A percentile compares a stretch with the other conserved stretches of the same genome.
Evolutionary conservation across 23 tunicate species (phyloP).

Genomic region (Phallusia fumigata): DNA sequence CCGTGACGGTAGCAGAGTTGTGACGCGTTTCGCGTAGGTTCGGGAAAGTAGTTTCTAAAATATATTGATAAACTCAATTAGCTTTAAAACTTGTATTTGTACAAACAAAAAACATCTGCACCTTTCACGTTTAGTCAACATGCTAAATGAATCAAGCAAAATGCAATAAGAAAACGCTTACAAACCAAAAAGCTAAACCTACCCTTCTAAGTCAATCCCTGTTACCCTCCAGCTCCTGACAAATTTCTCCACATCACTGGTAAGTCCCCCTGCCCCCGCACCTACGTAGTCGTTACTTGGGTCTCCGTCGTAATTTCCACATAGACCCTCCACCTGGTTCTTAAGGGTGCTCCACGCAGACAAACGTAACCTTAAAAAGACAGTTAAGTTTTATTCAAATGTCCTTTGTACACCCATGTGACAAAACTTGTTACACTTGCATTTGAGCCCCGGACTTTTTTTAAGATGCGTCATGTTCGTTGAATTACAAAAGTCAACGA

Average conservation of each 20-base stretch:
- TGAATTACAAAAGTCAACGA: too few relatives aligned
- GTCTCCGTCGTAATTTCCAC: conserved; percentile 78
- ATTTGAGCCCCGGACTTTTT: too few relatives aligned
- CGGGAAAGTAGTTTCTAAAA: conserved; percentile 34
- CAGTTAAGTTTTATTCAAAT: too few relatives aligned
- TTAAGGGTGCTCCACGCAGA: conserved; percentile 41
- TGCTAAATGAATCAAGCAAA: too few relatives aligned
- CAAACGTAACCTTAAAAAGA: conserved; percentile 39
- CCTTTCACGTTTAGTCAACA: not conserved
- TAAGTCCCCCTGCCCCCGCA: conserved; percentile 47
- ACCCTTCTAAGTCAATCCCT: conserved; percentile 50
- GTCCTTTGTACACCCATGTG: too few relatives aligned
- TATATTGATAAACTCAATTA: not conserved
- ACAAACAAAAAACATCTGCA: not conserved
- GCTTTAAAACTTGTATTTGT: not conserved
- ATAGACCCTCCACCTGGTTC: conserved; percentile 66
- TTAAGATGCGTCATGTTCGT: too few relatives aligned
- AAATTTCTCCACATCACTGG: conserved; percentile 50
- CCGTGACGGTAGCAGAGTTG: conserved; percentile 26
- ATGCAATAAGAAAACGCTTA: too few relatives aligned
- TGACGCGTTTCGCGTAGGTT: conserved; percentile 28
- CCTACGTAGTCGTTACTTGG: conserved; percentile 51
- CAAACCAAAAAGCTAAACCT: not conserved
- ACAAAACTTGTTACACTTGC: too few relatives aligned
- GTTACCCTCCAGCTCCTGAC: conserved; percentile 72